These are phyloP conservation scores for Nesoenas mayeri DNA, from an alignment of 2,113 vertebrate species.

Conservation along the genomic window DNA sequence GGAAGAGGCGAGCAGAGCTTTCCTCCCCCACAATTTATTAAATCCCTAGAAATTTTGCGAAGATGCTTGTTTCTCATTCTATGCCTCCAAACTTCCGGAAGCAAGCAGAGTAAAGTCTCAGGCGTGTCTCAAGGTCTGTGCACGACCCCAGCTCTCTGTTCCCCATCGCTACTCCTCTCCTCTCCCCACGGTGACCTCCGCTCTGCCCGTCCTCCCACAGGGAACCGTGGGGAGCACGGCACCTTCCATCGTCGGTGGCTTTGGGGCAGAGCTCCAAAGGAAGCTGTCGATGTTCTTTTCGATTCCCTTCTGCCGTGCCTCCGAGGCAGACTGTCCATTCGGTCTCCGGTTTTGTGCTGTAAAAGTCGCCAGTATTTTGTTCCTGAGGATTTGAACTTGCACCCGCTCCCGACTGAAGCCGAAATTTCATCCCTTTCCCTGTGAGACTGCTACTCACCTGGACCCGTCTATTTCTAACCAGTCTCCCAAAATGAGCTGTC, in stretches of 20 bases:
- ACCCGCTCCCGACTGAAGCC: background rate
- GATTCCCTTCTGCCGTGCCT: background rate
- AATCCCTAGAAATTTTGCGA: background rate
- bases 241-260: background rate
- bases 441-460: background rate
- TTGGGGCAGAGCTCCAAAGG: background rate
- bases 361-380: background rate
- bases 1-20: background rate
- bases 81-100: background rate
- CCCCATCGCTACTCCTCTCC: background rate
- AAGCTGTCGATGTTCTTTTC: background rate
- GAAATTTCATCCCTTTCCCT: background rate
- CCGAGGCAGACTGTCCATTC: too few species aligned
- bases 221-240: background rate
- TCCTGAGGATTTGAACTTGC: background rate
- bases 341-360: background rate
- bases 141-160: background rate
- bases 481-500: rapidly evolving
- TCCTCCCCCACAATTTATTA: background rate
- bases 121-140: background rate
- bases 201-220: background rate
- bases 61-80: background rate
- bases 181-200: rapidly evolving
- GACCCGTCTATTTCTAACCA: background rate
- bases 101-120: background rate